Evolutionary conservation across 2,113 vertebrate genomes (phyloP).

Genomic region (Podocnemis expansa): DNA sequence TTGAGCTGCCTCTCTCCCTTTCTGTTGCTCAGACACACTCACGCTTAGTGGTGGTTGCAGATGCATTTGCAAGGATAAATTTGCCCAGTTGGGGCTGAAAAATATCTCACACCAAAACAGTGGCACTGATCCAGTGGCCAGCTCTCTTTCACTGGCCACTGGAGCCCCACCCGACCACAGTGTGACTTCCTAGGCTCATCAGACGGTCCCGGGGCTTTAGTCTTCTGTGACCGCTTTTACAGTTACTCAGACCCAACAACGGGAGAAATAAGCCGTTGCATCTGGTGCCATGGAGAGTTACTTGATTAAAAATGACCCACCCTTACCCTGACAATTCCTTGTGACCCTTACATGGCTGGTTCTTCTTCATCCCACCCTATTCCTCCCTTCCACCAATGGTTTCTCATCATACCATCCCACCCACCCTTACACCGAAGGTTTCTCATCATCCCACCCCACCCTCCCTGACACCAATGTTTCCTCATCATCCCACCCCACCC

Average conservation of each 20-base stretch:
- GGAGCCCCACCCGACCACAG: not conserved
- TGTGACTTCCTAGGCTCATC: not conserved
- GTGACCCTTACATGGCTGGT: too few relatives aligned
- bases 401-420: too few relatives aligned
- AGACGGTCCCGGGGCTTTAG: not conserved
- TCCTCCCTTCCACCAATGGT: too few relatives aligned
- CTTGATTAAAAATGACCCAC: not conserved
- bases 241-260: not conserved
- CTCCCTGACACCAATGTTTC: too few relatives aligned
- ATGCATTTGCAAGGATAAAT: not conserved
- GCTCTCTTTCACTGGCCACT: accelerated
- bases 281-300: not conserved
- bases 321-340: not conserved
- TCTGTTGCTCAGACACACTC: not conserved
- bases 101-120: not conserved
- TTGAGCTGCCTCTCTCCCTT: accelerated
- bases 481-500: too few relatives aligned
- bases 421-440: too few relatives aligned
- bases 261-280: not conserved
- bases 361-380: not conserved
- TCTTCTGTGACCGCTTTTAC: not conserved
- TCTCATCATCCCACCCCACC: too few relatives aligned
- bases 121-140: accelerated
- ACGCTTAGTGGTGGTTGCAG: not conserved
- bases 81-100: not conserved